These are phyloP conservation scores for Callyntrura guangdongensis DNA, from an alignment of 2,888 invertebrate species.

Conservation along the genomic window DNA sequence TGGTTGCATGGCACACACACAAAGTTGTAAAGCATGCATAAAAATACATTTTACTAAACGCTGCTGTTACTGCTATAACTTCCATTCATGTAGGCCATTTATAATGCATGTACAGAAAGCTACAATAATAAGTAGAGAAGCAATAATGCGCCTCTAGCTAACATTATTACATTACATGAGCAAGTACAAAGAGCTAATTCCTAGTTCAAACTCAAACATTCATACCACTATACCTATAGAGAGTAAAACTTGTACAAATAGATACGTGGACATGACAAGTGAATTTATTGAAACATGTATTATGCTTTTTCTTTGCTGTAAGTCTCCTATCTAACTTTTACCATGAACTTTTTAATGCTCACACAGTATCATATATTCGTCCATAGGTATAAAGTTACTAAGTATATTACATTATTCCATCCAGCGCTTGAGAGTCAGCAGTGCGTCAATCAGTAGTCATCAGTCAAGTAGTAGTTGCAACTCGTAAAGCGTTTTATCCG, in stretches of 20 bases:
- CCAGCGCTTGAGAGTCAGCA: not conserved
- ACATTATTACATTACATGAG: constrained; percentile 17
- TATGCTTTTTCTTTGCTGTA: not conserved
- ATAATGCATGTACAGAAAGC: constrained; percentile 2
- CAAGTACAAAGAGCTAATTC: constrained; percentile 20
- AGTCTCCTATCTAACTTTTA: not conserved
- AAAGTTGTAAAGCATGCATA: not conserved
- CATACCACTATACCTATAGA: not conserved
- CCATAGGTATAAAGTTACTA: not conserved
- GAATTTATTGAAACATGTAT: not conserved
- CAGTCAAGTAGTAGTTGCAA: constrained; percentile 11
- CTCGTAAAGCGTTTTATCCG: constrained; percentile 43
- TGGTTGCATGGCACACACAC: too few species aligned
- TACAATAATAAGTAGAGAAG: not conserved
- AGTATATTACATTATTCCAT: constrained; percentile 1
- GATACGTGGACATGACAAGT: not conserved
- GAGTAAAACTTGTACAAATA: not conserved
- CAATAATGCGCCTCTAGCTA: not conserved
- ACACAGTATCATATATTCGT: not conserved
- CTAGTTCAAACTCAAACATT: constrained; percentile 40
- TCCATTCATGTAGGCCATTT: not conserved
- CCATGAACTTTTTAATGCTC: not conserved
- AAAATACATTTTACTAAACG: not conserved
- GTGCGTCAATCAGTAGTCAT: constrained; percentile 55
- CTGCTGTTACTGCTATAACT: not conserved